Percentiles rank a stretch among this genome's conserved stretches.
phyloP scores from a whole-genome alignment of 2,113 vertebrate genomes.

The Pantherophis guttatus region DNA sequence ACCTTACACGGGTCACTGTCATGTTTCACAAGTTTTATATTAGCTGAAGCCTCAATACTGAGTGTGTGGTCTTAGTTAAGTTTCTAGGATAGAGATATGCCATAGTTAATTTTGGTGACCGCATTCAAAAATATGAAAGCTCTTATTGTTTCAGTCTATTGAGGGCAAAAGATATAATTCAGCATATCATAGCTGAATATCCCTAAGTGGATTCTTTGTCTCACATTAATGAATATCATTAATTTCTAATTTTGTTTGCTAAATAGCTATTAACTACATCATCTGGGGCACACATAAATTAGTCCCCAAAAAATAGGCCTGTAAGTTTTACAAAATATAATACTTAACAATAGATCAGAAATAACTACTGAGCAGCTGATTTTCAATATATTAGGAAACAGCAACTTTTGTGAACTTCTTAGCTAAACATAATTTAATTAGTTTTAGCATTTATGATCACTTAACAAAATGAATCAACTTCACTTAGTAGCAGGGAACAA shows the following conservation, averaged over 20 bases:
- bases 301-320: background rate
- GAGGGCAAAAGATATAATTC: background rate
- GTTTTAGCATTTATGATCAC: background rate
- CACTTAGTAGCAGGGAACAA: slow-evolving; percentile 7
- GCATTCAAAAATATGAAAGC: background rate
- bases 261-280: background rate
- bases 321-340: background rate
- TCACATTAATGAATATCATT: slow-evolving; percentile 22
- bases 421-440: background rate
- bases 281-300: background rate
- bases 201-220: background rate
- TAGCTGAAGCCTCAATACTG: slow-evolving; percentile 20
- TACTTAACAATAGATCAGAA: background rate
- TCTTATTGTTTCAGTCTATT: background rate
- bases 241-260: background rate
- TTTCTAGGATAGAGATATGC: background rate
- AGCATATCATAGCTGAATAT: background rate
- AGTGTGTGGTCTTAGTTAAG: background rate
- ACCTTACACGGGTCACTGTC: background rate
- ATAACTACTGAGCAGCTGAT: background rate
- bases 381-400: background rate
- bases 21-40: background rate
- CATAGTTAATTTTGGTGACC: background rate
- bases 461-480: slow-evolving; percentile 8
- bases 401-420: background rate